Evolutionary conservation across 2,888 invertebrate genomes (phyloP).

Genomic region (Thereva nobilitata): DNA sequence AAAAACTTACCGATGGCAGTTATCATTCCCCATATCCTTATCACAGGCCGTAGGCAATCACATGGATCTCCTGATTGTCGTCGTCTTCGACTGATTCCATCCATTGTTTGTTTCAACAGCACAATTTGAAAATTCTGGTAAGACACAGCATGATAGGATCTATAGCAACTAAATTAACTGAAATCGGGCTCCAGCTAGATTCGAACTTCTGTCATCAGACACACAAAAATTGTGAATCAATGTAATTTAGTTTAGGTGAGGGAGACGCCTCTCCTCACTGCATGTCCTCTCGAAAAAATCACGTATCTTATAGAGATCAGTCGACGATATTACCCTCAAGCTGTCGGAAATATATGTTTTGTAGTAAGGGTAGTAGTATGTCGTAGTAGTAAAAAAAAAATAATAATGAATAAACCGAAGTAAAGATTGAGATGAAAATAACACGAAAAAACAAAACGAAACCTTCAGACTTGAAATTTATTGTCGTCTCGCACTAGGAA

Average conservation of each 20-base stretch:
- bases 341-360: too few species aligned
- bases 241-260: too few species aligned
- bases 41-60: slow-evolving; percentile 55
- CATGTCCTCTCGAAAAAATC: too few species aligned
- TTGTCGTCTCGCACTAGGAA: slow-evolving; percentile 17
- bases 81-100: slow-evolving; percentile 51
- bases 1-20: slow-evolving; percentile 56
- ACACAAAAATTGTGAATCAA: too few species aligned
- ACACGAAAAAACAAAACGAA: slow-evolving; percentile 12
- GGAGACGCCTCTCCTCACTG: too few species aligned
- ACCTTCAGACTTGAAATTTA: slow-evolving; percentile 16
- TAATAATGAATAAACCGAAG: too few species aligned
- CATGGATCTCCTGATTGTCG: slow-evolving; percentile 55
- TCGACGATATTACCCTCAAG: too few species aligned
- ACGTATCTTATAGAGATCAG: too few species aligned
- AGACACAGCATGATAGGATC: slow-evolving; percentile 16
- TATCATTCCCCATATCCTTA: slow-evolving; percentile 55
- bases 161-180: slow-evolving; percentile 16
- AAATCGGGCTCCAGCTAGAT: neutral
- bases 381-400: too few species aligned
- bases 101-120: slow-evolving; percentile 43
- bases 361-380: too few species aligned
- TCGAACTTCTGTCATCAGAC: too few species aligned
- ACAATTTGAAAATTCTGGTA: slow-evolving; percentile 3
- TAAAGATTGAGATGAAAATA: slow-evolving; percentile 6